A percentile compares a stretch with the other conserved stretches of the same genome.
These are phyloP conservation scores for Mesoligia furuncula DNA, from an alignment of 2,888 invertebrate genomes.

Conservation along the genomic window DNA sequence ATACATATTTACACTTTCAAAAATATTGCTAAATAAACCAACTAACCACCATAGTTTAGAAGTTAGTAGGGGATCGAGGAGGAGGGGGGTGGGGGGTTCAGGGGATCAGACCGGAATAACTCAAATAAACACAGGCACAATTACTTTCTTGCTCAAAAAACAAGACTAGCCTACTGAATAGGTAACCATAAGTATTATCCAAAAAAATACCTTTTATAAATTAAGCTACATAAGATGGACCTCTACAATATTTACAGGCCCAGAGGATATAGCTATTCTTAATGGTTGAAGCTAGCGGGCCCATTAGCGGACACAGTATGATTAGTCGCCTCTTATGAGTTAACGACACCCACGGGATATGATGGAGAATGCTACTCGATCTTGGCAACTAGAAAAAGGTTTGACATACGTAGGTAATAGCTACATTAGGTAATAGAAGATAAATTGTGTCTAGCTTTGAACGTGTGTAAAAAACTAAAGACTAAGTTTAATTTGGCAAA, in stretches of 20 bases:
- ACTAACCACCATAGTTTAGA: conserved; percentile 1
- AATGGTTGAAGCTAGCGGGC: conserved; percentile 2
- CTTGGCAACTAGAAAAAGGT: conserved; percentile 21
- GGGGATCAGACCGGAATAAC: no score
- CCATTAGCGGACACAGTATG: conserved; percentile 23
- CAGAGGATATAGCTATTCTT: neutral
- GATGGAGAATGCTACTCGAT: conserved; percentile 29
- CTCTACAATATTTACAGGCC: conserved; percentile 10
- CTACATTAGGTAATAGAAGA: neutral
- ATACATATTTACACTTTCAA: neutral
- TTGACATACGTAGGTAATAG: neutral
- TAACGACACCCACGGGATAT: conserved; percentile 46
- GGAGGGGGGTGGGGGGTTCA: no score
- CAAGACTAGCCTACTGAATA: neutral
- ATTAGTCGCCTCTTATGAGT: conserved; percentile 10
- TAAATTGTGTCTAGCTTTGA: neutral
- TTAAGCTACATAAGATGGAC: neutral
- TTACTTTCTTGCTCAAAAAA: neutral
- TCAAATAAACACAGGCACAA: neutral
- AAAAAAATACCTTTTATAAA: neutral
- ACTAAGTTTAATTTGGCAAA: neutral
- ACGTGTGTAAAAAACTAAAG: neutral
- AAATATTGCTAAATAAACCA: conserved; percentile 9
- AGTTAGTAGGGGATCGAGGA: neutral
- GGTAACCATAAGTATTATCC: no score